Evolutionary conservation across 2,797 vertebrate species (phyloP), one percentile per base, ranked within the genome.

Genomic region (Crax fasciolata): DNA sequence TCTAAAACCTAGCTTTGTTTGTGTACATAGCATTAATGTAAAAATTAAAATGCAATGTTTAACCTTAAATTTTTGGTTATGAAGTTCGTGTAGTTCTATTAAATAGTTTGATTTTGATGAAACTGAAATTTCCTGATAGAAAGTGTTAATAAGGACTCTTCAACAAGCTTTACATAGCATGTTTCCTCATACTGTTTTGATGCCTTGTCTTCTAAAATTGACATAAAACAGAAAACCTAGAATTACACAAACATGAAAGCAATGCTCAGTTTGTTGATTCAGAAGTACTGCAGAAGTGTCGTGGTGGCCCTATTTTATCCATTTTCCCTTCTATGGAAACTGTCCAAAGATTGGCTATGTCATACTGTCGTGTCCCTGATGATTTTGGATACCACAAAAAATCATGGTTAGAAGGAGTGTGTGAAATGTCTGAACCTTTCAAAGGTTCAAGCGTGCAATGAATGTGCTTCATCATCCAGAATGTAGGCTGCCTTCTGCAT

Each of bases 401-500:
- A 75, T 76, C 68, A 52, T 46, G 68, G 65, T 66, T 81, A 73
- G 55, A 81, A 20, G 74, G 77, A 81, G 63, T 73, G 38, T 88
- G 74, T 90, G 82, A 93, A 85, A 91, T 48, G 38, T 66, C 81
- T 84, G 79, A 77, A 87, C 84, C 59, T 90, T 49, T 90, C 77
- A 73, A 91, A 92, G 88, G 57, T 94, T 87, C 61, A 89, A 77
- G 49, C 63, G 57, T 73, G 80, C 15, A 3, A 70, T 80, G 66
- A 90, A 94, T 91, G 79, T 89, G 44, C 67, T 90, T 94, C 35
- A 17, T 86, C 90, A 89, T 79, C 76, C 70, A 49, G 67, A 92
- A 76, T 65, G 66, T 91, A 95, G 82, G 87, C 66, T 92, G 95
- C 43, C 70, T 94, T 87, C 83, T 84, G 83, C 85, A 94, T 95